Percentiles rank a stretch among this genome's conserved stretches.
Conservation (phyloP, 2,113 vertebrate species). For the Microcebus tavaratra region DNA sequence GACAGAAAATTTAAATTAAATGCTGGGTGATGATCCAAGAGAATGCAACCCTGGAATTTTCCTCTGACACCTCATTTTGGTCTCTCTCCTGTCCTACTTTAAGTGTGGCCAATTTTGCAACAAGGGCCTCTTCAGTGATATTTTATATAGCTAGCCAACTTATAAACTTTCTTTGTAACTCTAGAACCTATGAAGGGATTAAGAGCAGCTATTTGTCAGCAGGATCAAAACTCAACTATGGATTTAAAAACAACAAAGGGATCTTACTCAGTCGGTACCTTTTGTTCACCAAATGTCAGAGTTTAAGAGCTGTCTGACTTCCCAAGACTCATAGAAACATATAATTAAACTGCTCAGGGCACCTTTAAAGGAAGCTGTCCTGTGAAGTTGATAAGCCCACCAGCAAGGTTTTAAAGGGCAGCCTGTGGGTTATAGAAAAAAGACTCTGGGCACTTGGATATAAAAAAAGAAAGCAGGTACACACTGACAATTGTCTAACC, state of each 20-base stretch:
- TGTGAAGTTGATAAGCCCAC: slow-evolving; percentile 20
- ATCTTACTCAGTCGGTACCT: slow-evolving; percentile 6
- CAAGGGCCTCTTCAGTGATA: not conserved
- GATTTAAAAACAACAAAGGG: slow-evolving; percentile 53
- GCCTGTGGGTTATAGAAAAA: slow-evolving; percentile 39
- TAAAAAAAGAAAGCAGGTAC: not conserved
- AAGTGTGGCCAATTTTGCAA: not conserved
- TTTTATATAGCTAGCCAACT: not conserved
- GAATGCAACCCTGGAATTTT: slow-evolving; percentile 24
- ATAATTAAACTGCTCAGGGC: slow-evolving; percentile 55
- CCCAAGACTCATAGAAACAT: slow-evolving; percentile 37
- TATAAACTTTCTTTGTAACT: slow-evolving; percentile 41
- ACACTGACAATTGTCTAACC: not conserved
- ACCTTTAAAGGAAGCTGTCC: slow-evolving; percentile 7
- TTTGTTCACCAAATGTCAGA: slow-evolving; percentile 69
- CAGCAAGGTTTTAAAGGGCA: slow-evolving; percentile 47
- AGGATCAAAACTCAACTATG: slow-evolving; percentile 45
- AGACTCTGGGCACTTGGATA: not conserved
- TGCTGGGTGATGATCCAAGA: slow-evolving; percentile 32
- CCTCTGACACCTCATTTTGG: not conserved
- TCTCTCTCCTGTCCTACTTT: slow-evolving; percentile 32
- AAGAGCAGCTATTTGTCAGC: slow-evolving; percentile 45
- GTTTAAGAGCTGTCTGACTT: slow-evolving; percentile 54
- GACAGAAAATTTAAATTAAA: slow-evolving; percentile 39
- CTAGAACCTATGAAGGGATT: not conserved